Base-by-base conservation (phyloP, 2,888 invertebrate genomes). In the Macrophya annulata region DNA sequence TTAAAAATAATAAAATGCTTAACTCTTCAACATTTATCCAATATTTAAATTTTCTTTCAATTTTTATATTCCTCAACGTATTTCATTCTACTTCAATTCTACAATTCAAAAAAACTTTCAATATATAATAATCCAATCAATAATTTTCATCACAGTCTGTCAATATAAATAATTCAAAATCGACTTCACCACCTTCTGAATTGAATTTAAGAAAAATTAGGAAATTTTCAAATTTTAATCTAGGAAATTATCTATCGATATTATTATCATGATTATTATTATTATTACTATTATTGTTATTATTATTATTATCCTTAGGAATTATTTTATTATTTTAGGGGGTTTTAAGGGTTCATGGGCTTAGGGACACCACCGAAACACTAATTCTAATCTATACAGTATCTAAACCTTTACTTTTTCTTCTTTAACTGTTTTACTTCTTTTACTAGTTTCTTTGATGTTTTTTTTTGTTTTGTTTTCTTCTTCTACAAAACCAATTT, bases 261-360 rank as follows among this genome's bases (percentile, higher is more conserved):
- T 25, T 10, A 77, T 37, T 31, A 37, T 10, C 15, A n/a, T 77
- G n/a, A 17, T 62, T 25, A 21, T 55, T 21, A 40, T 10, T 40
- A 59, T 40, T 40, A 25, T 10, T 37, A 43, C 59, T 51, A 31
- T 43, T 31, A 71, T 74, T 45, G 48, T 74, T 43, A 9, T 74
- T 45, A 74, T 74, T 43, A 9, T n/a, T 74, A 21, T 74, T 12
- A 43, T 43, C 9, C 1, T 10, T 25, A 62, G 8, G 10, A 74
- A 25, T 48, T 21, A 21, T 37, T 31, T 77, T 10, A 55, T 51
- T 77, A 77, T 77, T 77, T 76, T 15, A 48, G 21, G 48, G 25
- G 74, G 74, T 74, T 74, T 45, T 45, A 17, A 74, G 72, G 43
- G 43, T 74, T 74, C 15, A 74, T 43, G 43, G 71, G 71, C 43